A percentile compares a stretch with the other conserved stretches of the same genome.
Evolutionary conservation across 2,888 invertebrate species (phyloP).

Genomic region (Strigamia transsilvanica): DNA sequence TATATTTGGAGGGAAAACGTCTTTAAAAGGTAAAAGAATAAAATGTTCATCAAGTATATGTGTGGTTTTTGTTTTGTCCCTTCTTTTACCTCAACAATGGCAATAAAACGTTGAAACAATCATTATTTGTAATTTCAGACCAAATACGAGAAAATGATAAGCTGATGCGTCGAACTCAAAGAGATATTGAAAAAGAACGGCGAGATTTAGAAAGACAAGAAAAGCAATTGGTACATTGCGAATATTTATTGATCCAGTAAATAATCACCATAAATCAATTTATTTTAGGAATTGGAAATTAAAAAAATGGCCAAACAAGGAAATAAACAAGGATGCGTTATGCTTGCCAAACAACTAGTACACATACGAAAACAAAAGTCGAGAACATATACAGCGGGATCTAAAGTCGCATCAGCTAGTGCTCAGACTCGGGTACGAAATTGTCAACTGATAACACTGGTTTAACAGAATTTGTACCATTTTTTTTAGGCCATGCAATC

Average conservation of each 20-base stretch:
- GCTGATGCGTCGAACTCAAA: conserved; percentile 78
- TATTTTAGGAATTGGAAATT: conserved; percentile 79
- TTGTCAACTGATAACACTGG: neutral
- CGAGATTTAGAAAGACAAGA: conserved; percentile 84
- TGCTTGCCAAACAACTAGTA: conserved; percentile 88
- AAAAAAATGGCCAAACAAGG: conserved; percentile 88
- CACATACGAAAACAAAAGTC: conserved; percentile 87
- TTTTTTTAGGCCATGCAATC: conserved; percentile 78
- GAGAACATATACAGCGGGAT: conserved; percentile 80
- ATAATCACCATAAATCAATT: neutral
- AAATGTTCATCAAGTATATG: too few species aligned
- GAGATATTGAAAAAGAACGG: conserved; percentile 86
- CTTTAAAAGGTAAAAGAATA: conserved; percentile 69
- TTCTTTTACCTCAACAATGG: neutral
- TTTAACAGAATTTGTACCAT: conserved; percentile 21
- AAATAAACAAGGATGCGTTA: conserved; percentile 81
- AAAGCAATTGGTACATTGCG: conserved; percentile 78
- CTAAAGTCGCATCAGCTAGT: conserved; percentile 79
- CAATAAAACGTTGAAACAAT: neutral
- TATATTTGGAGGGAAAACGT: conserved; percentile 72
- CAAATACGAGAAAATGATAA: conserved; percentile 84
- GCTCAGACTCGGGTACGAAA: conserved; percentile 77
- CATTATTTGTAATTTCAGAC: conserved; percentile 68
- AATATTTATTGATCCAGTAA: neutral
- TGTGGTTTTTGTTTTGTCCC: neutral